Evolutionary conservation across 1,140 invertebrate species (phyloP).

Genomic region (Cotesia vestalis): DNA sequence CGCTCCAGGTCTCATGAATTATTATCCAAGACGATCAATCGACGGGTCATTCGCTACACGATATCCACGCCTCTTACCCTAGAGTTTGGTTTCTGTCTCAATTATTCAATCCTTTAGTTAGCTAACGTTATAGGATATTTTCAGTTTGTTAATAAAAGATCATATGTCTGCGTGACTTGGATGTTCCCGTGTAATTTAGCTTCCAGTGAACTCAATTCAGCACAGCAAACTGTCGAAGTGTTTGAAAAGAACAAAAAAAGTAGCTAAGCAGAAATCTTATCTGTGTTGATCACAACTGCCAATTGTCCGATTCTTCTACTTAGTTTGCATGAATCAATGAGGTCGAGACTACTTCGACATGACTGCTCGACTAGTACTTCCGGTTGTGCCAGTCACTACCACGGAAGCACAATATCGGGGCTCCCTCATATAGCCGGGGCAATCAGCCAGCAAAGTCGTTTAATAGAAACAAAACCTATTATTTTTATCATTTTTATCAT

Average conservation of each 20-base stretch:
- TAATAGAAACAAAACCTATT: slow-evolving; percentile 26
- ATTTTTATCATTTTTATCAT: background rate
- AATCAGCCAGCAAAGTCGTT: slow-evolving; percentile 29
- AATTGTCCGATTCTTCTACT: slow-evolving; percentile 27
- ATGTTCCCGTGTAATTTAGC: slow-evolving; percentile 4
- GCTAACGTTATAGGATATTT: background rate
- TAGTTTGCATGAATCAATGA: slow-evolving; percentile 29
- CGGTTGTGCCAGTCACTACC: slow-evolving; percentile 35
- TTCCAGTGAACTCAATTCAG: background rate
- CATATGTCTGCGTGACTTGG: slow-evolving; percentile 18
- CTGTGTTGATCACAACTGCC: background rate
- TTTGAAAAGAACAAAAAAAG: background rate
- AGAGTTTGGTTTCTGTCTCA: background rate
- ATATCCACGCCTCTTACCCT: background rate
- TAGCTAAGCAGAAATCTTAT: background rate
- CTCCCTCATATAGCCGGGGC: slow-evolving; percentile 25
- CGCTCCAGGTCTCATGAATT: slow-evolving; percentile 22
- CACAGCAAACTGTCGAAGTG: too few species aligned
- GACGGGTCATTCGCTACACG: slow-evolving; percentile 22
- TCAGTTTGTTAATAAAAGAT: slow-evolving; percentile 7
- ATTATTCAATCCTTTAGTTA: slow-evolving; percentile 26
- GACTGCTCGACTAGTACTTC: slow-evolving; percentile 25
- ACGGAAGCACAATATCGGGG: slow-evolving; percentile 28
- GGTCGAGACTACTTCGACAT: slow-evolving; percentile 21
- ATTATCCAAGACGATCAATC: slow-evolving; percentile 41